Evolutionary conservation across 2,888 invertebrate species (phyloP).

Genomic region (Hyppa rectilinea): DNA sequence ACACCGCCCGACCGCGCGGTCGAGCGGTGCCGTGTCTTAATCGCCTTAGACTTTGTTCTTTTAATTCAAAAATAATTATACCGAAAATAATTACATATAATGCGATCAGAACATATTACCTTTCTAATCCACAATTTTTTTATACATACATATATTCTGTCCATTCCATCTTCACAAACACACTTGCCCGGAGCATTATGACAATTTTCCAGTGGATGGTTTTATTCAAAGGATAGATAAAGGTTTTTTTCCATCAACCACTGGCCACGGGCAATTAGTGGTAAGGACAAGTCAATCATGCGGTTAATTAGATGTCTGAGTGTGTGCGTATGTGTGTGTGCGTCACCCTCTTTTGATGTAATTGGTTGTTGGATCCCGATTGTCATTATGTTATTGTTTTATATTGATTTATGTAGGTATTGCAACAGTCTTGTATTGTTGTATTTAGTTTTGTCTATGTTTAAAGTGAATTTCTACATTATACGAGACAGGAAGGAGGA

Average conservation of each 20-base stretch:
- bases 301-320: conserved; percentile 76
- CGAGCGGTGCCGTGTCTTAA: too few relatives aligned
- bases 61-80: too few relatives aligned
- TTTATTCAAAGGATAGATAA: conserved; percentile 68
- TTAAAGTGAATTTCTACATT: background rate
- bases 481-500: too few relatives aligned
- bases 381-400: conserved; percentile 31
- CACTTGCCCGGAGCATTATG: conserved; percentile 54
- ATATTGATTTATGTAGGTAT: background rate
- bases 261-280: conserved; percentile 79
- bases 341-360: conserved; percentile 51
- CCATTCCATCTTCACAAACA: conserved; percentile 52
- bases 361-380: conserved; percentile 48
- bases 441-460: background rate
- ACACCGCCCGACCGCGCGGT: too few relatives aligned
- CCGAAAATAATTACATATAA: too few relatives aligned
- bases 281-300: conserved; percentile 77
- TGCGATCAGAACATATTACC: too few relatives aligned
- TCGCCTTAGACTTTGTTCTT: too few relatives aligned
- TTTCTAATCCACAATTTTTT: conserved; percentile 10
- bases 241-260: conserved; percentile 71
- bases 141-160: background rate
- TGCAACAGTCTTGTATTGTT: background rate
- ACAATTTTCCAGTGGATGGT: conserved; percentile 77
- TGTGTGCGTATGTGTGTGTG: conserved; percentile 22